Conservation (phyloP, 2,113 vertebrate species). For the Mus musculus region DNA sequence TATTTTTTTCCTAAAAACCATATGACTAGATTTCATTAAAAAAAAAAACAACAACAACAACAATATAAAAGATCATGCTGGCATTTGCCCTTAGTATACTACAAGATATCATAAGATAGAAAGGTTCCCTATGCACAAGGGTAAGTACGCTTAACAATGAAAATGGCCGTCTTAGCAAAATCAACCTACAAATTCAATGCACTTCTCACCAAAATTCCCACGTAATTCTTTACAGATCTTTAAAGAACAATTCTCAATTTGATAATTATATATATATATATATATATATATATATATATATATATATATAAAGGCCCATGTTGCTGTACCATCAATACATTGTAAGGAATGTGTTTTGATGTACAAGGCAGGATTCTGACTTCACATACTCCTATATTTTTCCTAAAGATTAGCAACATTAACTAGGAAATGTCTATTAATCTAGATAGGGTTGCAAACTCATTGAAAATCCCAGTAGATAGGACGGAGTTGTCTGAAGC, state of each 20-base stretch:
- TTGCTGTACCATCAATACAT: too few species aligned
- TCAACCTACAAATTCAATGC: too few species aligned
- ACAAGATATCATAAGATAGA: background rate
- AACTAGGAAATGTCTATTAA: background rate
- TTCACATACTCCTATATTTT: background rate
- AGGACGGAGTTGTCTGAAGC: background rate
- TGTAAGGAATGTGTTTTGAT: too few species aligned
- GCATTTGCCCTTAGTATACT: background rate
- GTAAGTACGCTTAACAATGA: too few species aligned
- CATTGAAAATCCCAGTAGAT: background rate
- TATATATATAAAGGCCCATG: too few species aligned
- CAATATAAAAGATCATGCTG: background rate
- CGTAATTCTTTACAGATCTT: too few species aligned
- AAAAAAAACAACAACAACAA: background rate
- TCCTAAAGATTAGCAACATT: background rate
- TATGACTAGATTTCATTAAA: too few species aligned
- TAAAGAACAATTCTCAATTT: too few species aligned
- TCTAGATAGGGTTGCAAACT: background rate
- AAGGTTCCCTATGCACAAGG: background rate
- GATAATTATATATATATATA: too few species aligned
- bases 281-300: too few species aligned
- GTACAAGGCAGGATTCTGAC: background rate
- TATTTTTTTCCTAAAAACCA: background rate
- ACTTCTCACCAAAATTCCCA: too few species aligned
- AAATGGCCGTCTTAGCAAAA: too few species aligned